These are phyloP conservation scores for Penelope pileata DNA, from an alignment of 2,113 vertebrate species.

Conservation along the genomic window DNA sequence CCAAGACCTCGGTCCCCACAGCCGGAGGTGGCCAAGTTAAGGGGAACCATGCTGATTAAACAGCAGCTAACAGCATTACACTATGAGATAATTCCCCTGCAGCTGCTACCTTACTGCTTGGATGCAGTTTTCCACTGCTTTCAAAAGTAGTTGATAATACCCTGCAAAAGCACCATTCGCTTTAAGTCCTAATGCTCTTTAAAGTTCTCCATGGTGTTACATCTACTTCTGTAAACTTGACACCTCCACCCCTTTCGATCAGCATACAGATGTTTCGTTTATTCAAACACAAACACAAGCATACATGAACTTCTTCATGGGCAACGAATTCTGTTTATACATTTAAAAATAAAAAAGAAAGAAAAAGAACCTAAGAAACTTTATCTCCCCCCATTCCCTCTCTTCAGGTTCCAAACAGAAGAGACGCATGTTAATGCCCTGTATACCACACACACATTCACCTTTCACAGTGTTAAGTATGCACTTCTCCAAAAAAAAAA, in stretches of 20 bases:
- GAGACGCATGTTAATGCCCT: not conserved
- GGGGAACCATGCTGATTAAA: no score
- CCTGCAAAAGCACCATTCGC: fast-evolving
- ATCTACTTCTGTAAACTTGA: not conserved
- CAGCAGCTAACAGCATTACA: no score
- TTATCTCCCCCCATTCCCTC: not conserved
- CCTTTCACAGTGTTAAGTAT: not conserved
- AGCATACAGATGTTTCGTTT: not conserved
- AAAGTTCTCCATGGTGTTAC: fast-evolving
- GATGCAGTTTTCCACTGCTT: fast-evolving
- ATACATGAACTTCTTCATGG: fast-evolving
- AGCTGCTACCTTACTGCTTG: not conserved
- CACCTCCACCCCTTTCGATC: not conserved
- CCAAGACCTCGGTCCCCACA: no score
- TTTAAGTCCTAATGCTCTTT: not conserved
- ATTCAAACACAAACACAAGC: not conserved
- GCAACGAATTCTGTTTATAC: not conserved
- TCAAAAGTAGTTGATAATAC: no score
- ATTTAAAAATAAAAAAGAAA: not conserved
- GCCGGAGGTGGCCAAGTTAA: no score
- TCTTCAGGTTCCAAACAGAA: not conserved
- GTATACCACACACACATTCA: not conserved
- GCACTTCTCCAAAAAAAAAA: not conserved
- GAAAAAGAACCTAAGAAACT: not conserved
- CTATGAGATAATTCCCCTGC: fast-evolving